A percentile compares a stretch with the other conserved stretches of the same genome.
These are phyloP conservation scores for Lagocephalus sceleratus DNA, from an alignment of 2,797 vertebrate species.

Conservation along the genomic window DNA sequence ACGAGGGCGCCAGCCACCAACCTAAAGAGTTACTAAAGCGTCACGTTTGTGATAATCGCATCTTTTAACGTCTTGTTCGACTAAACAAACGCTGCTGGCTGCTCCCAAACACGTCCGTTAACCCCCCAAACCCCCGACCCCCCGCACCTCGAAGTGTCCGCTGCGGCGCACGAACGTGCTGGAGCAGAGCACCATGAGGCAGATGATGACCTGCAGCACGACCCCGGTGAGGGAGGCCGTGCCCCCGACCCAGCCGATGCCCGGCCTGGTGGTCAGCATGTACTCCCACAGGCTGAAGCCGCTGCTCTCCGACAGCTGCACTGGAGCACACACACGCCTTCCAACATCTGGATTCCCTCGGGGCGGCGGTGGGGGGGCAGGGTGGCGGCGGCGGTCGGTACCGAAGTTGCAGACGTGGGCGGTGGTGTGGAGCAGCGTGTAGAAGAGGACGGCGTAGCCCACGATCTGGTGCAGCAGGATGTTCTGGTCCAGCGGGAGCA, in stretches of 20 bases:
- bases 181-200: conserved; percentile 82
- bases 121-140: no score
- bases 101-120: no score
- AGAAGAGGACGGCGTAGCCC: conserved; percentile 77
- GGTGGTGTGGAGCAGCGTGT: conserved; percentile 69
- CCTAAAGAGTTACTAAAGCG: no score
- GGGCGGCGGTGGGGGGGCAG: no score
- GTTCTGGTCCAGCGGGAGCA: conserved; percentile 85
- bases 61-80: no score
- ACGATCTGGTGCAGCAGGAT: conserved; percentile 84
- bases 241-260: conserved; percentile 81
- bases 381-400: conserved; percentile 34
- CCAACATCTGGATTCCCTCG: no score
- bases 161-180: conserved; percentile 82
- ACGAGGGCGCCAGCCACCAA: no score
- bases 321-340: conserved; percentile 50
- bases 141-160: conserved; percentile 90
- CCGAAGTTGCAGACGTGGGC: conserved; percentile 84
- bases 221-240: conserved; percentile 77
- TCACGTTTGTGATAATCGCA: no score
- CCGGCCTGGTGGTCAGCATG: conserved; percentile 76
- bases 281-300: conserved; percentile 78
- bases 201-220: conserved; percentile 75
- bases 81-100: no score
- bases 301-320: conserved; percentile 39